Base-by-base conservation (phyloP, 2,113 vertebrate species). In the Phyllopteryx taeniolatus region DNA sequence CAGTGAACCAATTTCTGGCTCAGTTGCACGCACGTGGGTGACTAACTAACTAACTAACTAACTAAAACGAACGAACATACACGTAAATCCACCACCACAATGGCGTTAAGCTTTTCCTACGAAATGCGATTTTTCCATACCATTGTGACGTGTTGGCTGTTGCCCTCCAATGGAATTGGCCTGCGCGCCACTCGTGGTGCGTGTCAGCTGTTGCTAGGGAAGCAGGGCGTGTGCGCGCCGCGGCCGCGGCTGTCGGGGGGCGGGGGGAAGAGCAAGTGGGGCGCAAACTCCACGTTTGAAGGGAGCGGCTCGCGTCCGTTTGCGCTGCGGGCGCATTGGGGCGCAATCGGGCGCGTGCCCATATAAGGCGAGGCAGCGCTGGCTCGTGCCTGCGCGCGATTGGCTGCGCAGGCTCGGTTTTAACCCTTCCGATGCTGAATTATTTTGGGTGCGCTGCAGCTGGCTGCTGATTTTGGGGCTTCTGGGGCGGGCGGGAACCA, bases 361-460 rank as follows among this genome's bases (percentile, higher is more conserved):
- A 88, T 93, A 93, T 94, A 94, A 88, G 93, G 93, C 88, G 86
- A 83, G 88, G 90, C 88, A 89, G 90, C 75, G 88, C 84, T 89
- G 83, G 78, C 82, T 88, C 91, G 91, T 90, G 90, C 90, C 82
- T 77, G 90, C 70, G 22, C 84, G 70, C 83, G 84, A 92, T 91
- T 88, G 90, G 90, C 51, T 54, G 51, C 51, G 85, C 63, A 80
- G 78, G 79, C 83, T 88, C 65, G 81, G 0, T 67, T 85, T 93
- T 93, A 94, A 94, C 92, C 92, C 91, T 88, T 92, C 19, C 74
- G 74, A 0, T 90, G 89, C 92, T 88, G 87, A 90, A 90, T 91
- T 91, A 86, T 80, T 88, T 84, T 90, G 79, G 8, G 15, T 53
- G 31, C 8, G 47, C 8, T 17, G 9, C 22, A 11, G 65, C 13